Evolutionary conservation across 2,113 vertebrate species (phyloP), one percentile per base, ranked within the genome.

Genomic region (Malurus alboscapulatus): DNA sequence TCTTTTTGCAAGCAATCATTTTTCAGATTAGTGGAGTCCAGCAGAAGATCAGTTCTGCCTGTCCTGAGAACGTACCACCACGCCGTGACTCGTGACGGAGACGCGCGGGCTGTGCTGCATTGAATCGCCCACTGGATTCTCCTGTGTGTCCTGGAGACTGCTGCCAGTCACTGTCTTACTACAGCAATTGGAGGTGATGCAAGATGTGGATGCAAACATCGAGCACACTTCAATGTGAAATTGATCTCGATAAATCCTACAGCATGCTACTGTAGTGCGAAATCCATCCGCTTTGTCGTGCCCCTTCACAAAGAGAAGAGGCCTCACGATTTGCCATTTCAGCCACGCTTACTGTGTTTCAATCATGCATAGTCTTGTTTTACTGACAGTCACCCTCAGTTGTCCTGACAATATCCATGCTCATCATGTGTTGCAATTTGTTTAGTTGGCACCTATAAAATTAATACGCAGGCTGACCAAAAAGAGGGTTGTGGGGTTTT

Each of bases 201-300:
- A 44, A 96, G 97, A 96, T 96, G 95, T 94, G 96, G 88, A 94
- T 96, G 95, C 84, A 90, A 96, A 79, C 97, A 87, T 96, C 84
- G 78, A 96, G 97, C 97, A 96, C 89, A 74, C 93, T 94, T 91
- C 92, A 98, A 98, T 98, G 98, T 98, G 98, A 98, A 98, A 95
- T 93, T 68, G 93, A 87, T 96, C 92, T 82, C 92, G 93, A 86
- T 88, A 92, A 97, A 95, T 96, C 92, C 95, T 97, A 94, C 95
- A 93, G 97, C 97, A 97, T 97, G 97, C 97, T 98, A 98, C 97
- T 97, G 97, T 98, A 96, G 95, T 91, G 91, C 77, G 3, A 97
- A 96, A 96, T 85, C 93, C 91, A 95, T 80, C 93, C 66, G 61
- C 94, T 96, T 93, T 91, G 74, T 76, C 3, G 0, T 32, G 95